phyloP scores from a whole-genome alignment of 1,140 invertebrate species.

The Orchestia grillus region DNA sequence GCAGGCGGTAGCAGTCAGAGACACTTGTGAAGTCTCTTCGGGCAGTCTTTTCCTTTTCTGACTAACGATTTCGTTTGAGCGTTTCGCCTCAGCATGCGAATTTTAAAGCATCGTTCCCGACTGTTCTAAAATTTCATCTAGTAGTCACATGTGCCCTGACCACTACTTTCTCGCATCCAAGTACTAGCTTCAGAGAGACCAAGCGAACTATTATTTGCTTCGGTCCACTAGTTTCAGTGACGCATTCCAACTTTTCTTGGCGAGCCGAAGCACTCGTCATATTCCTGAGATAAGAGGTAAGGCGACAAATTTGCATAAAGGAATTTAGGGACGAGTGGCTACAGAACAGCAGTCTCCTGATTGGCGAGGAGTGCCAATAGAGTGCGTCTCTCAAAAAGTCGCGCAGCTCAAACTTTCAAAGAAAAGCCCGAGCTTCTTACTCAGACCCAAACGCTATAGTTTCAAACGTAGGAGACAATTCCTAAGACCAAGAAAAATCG shows the following conservation, averaged over 20 bases:
- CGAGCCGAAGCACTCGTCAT: slow-evolving; percentile 47
- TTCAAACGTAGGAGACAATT: background rate
- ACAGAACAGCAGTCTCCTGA: slow-evolving; percentile 52
- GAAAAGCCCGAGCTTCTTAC: background rate
- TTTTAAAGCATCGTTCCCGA: background rate
- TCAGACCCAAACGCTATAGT: background rate
- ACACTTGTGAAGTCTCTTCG: too few species aligned
- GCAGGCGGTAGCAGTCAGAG: too few species aligned
- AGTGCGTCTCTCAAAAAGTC: slow-evolving; percentile 6
- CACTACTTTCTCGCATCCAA: background rate
- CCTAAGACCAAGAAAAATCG: background rate
- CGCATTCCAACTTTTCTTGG: slow-evolving; percentile 36
- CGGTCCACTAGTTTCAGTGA: slow-evolving; percentile 46
- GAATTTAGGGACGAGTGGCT: slow-evolving; percentile 56
- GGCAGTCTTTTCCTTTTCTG: too few species aligned
- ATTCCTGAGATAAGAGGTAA: slow-evolving; percentile 53
- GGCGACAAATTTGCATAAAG: slow-evolving; percentile 53
- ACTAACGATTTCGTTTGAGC: background rate
- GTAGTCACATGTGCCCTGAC: background rate
- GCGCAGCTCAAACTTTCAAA: background rate
- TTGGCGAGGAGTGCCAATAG: slow-evolving; percentile 54
- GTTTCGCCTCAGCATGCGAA: background rate
- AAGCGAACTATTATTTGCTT: background rate
- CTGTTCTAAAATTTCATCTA: background rate
- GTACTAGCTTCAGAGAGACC: background rate